Conservation (phyloP, 2,888 invertebrate genomes). For the Keiferia lycopersicella region DNA sequence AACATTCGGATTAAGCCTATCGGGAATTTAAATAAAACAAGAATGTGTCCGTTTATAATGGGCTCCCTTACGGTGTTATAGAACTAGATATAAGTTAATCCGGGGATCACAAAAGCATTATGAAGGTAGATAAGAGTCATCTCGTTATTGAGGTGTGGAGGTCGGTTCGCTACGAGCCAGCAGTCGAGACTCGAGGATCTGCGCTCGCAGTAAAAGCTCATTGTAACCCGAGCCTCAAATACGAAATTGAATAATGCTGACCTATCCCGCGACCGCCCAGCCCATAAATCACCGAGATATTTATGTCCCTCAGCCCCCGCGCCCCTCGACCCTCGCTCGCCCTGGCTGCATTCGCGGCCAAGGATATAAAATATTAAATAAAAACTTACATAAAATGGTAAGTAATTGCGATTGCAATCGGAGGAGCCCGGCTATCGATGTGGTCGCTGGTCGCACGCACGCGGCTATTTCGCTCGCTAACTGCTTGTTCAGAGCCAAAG, state of each 20-base stretch:
- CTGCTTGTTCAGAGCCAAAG: conserved; percentile 42
- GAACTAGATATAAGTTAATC: conserved; percentile 29
- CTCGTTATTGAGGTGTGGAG: conserved; percentile 46
- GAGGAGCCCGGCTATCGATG: conserved; percentile 55
- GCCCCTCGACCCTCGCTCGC: conserved; percentile 43
- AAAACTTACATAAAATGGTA: conserved; percentile 77
- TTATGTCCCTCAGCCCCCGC: conserved; percentile 75
- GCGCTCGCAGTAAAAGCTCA: conserved; percentile 77
- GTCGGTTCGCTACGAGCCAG: conserved; percentile 42
- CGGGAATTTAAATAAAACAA: conserved; percentile 25
- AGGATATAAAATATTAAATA: conserved; percentile 78
- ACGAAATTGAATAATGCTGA: conserved; percentile 82
- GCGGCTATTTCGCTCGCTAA: conserved; percentile 62
- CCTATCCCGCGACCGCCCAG: conserved; percentile 80
- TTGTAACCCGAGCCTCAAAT: conserved; percentile 80
- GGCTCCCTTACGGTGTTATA: conserved; percentile 41
- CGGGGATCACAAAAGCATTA: conserved; percentile 57
- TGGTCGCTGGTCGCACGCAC: conserved; percentile 46
- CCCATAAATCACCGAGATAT: conserved; percentile 80
- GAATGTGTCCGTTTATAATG: conserved; percentile 28
- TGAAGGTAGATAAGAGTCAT: conserved; percentile 61
- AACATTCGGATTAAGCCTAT: conserved; percentile 26
- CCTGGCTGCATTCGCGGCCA: conserved; percentile 67
- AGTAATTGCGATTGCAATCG: conserved; percentile 77
- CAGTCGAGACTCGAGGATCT: conserved; percentile 53